Percentiles rank a stretch among this genome's conserved stretches.
These are phyloP conservation scores for Umimayanthus kanabou DNA, from an alignment of 92 coral and sea anemone genomes.

Conservation along the genomic window DNA sequence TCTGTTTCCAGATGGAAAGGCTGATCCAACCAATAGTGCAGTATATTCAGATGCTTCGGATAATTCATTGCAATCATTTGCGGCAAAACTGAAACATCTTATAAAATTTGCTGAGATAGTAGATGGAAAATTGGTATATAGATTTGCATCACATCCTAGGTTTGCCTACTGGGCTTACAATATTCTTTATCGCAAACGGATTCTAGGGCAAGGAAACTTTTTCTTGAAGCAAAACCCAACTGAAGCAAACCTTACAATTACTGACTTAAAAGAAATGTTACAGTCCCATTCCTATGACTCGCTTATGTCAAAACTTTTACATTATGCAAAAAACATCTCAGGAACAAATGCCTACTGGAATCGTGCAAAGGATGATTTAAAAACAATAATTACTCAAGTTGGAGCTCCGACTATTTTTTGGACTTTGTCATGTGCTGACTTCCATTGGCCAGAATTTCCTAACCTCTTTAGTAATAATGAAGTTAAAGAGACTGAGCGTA, in stretches of 20 bases:
- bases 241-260: constrained; percentile 6
- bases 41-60: neutral
- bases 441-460: constrained; percentile 35
- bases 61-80: neutral
- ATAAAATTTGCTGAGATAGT: constrained; percentile 10
- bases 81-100: constrained; percentile 11
- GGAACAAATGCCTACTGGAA: constrained; percentile 41
- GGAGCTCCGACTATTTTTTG: constrained; percentile 39
- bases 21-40: constrained; percentile 41
- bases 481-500: constrained; percentile 9
- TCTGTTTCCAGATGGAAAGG: constrained; percentile 42
- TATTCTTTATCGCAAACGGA: neutral
- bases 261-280: constrained; percentile 26
- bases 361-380: constrained; percentile 32
- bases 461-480: neutral
- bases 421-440: constrained; percentile 44
- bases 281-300: constrained; percentile 12
- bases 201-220: constrained; percentile 8
- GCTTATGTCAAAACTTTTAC: constrained; percentile 30
- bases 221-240: neutral
- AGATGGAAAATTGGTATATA: constrained; percentile 27
- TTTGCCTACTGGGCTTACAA: constrained; percentile 34
- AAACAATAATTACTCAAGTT: constrained; percentile 27
- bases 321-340: constrained; percentile 35
- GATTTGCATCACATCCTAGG: constrained; percentile 33